Evolutionary conservation across 2,888 invertebrate species (phyloP).

Genomic region (Mantis religiosa): DNA sequence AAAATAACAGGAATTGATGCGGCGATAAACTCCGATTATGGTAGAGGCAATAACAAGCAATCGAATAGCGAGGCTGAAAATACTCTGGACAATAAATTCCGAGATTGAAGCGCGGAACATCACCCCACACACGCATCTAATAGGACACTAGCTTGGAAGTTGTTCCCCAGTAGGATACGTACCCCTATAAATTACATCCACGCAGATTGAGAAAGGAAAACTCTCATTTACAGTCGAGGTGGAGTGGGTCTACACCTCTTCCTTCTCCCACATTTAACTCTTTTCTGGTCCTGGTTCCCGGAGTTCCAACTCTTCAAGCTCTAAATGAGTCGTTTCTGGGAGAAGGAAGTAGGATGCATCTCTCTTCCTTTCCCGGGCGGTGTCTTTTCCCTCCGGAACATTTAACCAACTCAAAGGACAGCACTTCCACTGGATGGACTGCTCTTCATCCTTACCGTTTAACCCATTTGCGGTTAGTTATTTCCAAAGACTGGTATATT

Average conservation of each 20-base stretch:
- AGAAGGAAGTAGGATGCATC: background rate
- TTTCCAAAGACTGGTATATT: background rate
- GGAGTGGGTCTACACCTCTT: background rate
- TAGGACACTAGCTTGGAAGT: background rate
- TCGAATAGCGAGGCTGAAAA: background rate
- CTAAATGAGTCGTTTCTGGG: background rate
- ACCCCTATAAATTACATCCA: background rate
- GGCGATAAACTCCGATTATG: background rate
- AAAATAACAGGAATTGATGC: background rate
- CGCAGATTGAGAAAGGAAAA: background rate
- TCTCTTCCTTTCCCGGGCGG: background rate
- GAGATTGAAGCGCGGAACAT: background rate
- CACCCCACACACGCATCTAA: background rate
- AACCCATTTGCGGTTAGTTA: background rate
- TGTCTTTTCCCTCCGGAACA: background rate
- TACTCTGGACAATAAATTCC: background rate
- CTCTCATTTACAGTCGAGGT: background rate
- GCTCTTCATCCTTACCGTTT: background rate
- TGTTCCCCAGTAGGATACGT: background rate
- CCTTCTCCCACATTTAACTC: background rate
- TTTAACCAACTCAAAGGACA: background rate
- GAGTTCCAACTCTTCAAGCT: too few relatives aligned
- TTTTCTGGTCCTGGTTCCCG: background rate
- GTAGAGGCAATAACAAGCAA: background rate
- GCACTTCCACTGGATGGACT: background rate